Evolutionary conservation across 2,888 invertebrate genomes (phyloP), one percentile per base, ranked within the genome.

Genomic region (Aleiodes leptofemur): DNA sequence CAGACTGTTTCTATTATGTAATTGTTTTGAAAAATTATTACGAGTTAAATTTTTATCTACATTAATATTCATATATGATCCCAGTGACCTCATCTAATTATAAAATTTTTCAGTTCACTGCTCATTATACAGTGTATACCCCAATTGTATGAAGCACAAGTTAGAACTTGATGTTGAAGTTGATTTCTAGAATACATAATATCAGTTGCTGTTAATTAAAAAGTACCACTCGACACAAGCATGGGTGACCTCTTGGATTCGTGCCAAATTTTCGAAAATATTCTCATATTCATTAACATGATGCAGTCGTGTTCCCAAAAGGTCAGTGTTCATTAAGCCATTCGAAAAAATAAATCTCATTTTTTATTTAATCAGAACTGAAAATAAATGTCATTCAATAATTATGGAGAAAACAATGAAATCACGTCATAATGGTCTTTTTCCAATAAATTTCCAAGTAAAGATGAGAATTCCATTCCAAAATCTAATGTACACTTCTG

Each of bases 1-100:
- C 43, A 8, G 8, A 43, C 7, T 43, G 8, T 7, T 8, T 9
- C 8, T 9, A 43, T 43, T 43, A 23, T 23, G 23, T 23, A 43
- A 43, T 43, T 9, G 9, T 43, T 43, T 43, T 43, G 7, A 11
- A 43, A 43, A 43, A 43, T 43, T 43, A 43, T 43, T 7, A 43
- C 11, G 31, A 43, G 61, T 72, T 64, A 43, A 31, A 55, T 72
- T 72, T 61, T 64, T 55, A 72, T 53, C 61, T 72, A 34, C 51
- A 66, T 61, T 72, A 55, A 38, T 43, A 72, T 51, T 64, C 55
- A 72, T 72, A 72, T 72, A 72, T 72, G 61, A 64, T 34, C 64
- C 14, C 66, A 72, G 43, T 64, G 38, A 55, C 16, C 43, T 43
- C 16, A 51, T 72, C 38, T 66, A 34, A 55, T 66, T 43, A 72